These are phyloP conservation scores for Diplazon laetatorius DNA, from an alignment of 2,888 invertebrate species.

Conservation along the genomic window DNA sequence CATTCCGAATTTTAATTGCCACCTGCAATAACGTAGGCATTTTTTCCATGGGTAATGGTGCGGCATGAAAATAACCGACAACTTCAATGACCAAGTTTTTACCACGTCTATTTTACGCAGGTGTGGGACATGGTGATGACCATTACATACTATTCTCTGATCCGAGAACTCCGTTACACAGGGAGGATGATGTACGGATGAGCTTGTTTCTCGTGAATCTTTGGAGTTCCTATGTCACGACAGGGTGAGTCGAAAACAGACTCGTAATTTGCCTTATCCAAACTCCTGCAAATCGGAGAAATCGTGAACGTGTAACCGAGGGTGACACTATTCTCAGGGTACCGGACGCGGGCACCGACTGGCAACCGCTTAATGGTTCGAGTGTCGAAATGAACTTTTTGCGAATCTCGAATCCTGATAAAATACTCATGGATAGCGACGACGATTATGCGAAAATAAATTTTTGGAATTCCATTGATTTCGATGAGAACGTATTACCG, in stretches of 20 bases:
- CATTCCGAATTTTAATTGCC: too few species aligned
- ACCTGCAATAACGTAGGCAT: too few species aligned
- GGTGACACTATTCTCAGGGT: not conserved
- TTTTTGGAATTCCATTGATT: constrained; percentile 86
- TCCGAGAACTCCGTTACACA: constrained; percentile 70
- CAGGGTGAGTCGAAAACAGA: not conserved
- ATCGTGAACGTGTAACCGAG: not conserved
- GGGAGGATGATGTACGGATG: too few species aligned
- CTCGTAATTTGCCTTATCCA: not conserved
- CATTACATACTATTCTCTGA: constrained; percentile 76
- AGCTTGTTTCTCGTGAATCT: not conserved
- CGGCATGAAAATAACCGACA: too few species aligned
- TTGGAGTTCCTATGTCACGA: not conserved
- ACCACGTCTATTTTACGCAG: not conserved
- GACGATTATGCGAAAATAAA: constrained; percentile 84
- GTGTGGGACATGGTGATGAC: too few species aligned
- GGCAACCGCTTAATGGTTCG: not conserved
- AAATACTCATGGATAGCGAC: constrained; percentile 82
- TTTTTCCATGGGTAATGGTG: too few species aligned
- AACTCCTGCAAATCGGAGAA: not conserved
- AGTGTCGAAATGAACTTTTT: not conserved
- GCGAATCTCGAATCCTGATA: constrained; percentile 78
- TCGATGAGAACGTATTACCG: constrained; percentile 84
- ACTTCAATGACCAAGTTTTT: not conserved
- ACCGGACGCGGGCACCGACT: not conserved